Evolutionary conservation across 2,888 invertebrate genomes (phyloP).

Genomic region (Lepidocyrtinus sp.): DNA sequence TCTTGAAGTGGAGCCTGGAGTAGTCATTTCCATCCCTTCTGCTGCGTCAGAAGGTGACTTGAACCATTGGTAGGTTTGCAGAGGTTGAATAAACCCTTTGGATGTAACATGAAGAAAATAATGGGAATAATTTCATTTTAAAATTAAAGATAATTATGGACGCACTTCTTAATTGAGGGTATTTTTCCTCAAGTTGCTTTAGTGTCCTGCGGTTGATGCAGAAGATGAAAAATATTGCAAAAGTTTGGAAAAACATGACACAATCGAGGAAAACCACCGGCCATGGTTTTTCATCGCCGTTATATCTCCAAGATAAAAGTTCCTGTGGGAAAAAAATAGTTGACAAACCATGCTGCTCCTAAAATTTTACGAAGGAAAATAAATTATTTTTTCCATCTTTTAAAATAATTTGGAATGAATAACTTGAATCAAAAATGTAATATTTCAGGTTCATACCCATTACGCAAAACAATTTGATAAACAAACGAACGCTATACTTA

Average conservation of each 20-base stretch:
- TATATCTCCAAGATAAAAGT: constrained; percentile 49
- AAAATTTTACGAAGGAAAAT: too few species aligned
- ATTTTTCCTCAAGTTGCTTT: constrained; percentile 60
- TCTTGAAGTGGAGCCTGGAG: constrained; percentile 40
- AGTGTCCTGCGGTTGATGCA: constrained; percentile 62
- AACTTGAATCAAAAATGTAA: background rate
- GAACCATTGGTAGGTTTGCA: constrained; percentile 34
- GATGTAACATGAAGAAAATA: background rate
- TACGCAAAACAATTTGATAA: constrained; percentile 50
- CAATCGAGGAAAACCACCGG: constrained; percentile 50
- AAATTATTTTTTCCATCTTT: too few species aligned
- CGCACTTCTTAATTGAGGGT: constrained; percentile 47
- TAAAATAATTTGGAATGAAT: too few species aligned
- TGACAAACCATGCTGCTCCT: constrained; percentile 50
- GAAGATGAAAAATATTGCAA: constrained; percentile 61
- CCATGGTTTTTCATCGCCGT: constrained; percentile 50
- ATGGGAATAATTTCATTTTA: background rate
- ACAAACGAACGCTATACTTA: constrained; percentile 54
- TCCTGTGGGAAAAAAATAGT: too few species aligned
- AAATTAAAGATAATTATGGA: too few species aligned
- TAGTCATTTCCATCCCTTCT: constrained; percentile 46
- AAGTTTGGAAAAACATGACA: constrained; percentile 57
- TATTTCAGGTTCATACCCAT: constrained; percentile 43
- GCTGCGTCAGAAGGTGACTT: constrained; percentile 33
- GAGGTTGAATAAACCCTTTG: constrained; percentile 33